Conservation (phyloP, 2,797 vertebrate genomes). For the Acanthopagrus latus region DNA sequence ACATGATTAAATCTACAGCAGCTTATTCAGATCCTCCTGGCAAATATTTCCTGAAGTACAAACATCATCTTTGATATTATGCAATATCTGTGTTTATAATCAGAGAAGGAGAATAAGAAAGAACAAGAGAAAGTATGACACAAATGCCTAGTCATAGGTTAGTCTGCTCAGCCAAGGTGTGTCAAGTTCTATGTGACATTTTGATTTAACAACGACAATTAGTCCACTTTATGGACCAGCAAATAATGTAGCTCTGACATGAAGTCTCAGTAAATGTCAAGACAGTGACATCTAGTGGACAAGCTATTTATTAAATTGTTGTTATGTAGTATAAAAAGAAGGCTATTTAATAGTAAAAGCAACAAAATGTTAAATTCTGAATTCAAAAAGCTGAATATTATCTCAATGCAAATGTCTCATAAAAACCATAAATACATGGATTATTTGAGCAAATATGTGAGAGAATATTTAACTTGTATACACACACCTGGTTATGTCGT, state of each 20-base stretch:
- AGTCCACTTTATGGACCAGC: slow-evolving; percentile 16
- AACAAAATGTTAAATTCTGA: background rate
- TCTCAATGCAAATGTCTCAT: background rate
- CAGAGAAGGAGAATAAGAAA: background rate
- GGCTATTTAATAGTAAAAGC: background rate
- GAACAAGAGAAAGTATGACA: background rate
- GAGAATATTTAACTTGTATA: background rate
- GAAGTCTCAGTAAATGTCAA: background rate
- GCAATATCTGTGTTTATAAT: background rate
- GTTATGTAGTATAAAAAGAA: background rate
- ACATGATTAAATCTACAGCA: background rate
- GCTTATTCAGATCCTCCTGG: background rate
- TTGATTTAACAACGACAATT: slow-evolving; percentile 23
- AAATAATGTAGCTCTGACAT: background rate
- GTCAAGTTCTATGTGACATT: background rate
- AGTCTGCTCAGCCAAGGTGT: slow-evolving; percentile 17
- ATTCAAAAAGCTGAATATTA: background rate
- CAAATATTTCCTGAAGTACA: background rate
- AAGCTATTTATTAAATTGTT: background rate
- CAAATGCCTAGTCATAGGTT: background rate
- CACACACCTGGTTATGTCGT: background rate
- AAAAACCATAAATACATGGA: background rate
- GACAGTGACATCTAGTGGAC: slow-evolving; percentile 65
- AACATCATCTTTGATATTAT: background rate
- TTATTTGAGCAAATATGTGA: background rate